phyloP scores from a whole-genome alignment of 2,888 invertebrate genomes.

The Cabera pusaria region DNA sequence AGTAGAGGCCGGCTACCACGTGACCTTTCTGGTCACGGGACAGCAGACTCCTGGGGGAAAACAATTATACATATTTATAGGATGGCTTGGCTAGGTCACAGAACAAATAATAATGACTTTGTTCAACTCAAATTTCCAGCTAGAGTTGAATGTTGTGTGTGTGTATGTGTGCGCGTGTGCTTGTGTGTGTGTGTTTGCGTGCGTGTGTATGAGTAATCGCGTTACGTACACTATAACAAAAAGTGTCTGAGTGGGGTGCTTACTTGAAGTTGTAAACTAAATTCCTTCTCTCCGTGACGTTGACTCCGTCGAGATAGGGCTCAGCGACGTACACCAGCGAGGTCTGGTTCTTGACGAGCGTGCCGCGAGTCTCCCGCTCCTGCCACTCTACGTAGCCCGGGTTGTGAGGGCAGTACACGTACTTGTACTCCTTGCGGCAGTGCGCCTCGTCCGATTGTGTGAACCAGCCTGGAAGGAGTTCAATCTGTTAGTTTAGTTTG shows the following conservation, averaged over 20 bases:
- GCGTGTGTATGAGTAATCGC: too few species aligned
- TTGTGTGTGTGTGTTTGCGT: too few species aligned
- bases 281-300: conserved; percentile 94
- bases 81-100: too few species aligned
- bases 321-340: conserved; percentile 90
- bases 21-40: conserved; percentile 93
- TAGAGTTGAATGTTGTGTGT: too few species aligned
- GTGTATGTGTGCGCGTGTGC: too few species aligned
- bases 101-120: too few species aligned
- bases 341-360: conserved; percentile 83
- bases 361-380: conserved; percentile 87
- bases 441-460: conserved; percentile 90
- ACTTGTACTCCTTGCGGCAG: conserved; percentile 92
- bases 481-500: too few species aligned
- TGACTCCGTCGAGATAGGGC: conserved; percentile 91
- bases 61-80: too few species aligned
- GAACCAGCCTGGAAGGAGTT: conserved; percentile 88
- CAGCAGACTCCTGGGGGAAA: conserved; percentile 88
- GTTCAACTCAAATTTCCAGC: too few species aligned
- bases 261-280: conserved; percentile 92
- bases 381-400: conserved; percentile 93
- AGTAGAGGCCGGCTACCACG: conserved; percentile 92
- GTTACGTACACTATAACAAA: too few species aligned
- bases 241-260: too few species aligned
- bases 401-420: conserved; percentile 87